Evolutionary conservation across 2,888 invertebrate genomes (phyloP).

Genomic region (Orchestes rusci): DNA sequence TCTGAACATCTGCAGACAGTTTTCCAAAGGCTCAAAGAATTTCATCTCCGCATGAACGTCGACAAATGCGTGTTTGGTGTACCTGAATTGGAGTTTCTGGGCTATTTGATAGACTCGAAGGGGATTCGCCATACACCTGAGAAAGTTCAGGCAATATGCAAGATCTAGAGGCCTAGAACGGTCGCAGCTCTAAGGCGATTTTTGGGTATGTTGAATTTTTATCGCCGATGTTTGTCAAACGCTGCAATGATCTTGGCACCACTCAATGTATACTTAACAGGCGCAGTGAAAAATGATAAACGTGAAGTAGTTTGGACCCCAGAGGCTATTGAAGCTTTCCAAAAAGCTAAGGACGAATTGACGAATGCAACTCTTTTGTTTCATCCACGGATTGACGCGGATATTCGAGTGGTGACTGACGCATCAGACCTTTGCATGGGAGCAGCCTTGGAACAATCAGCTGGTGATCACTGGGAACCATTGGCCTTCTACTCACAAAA

Average conservation of each 20-base stretch:
- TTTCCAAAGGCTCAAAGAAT: too few relatives aligned
- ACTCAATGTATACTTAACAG: conserved; percentile 5
- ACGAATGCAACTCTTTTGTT: background rate
- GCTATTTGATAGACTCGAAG: background rate
- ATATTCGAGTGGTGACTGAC: background rate
- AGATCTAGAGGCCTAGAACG: conserved; percentile 24
- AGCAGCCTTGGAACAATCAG: conserved; percentile 1
- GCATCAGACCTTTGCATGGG: conserved; percentile 1
- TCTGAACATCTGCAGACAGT: conserved; percentile 21
- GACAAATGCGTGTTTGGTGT: too few relatives aligned
- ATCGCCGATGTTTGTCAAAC: conserved; percentile 21
- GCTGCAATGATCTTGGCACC: too few relatives aligned
- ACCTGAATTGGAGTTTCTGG: background rate
- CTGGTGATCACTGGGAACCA: too few relatives aligned
- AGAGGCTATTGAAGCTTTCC: background rate
- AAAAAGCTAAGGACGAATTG: background rate
- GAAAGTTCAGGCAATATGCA: background rate
- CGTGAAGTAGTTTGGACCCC: background rate
- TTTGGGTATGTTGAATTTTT: conserved; percentile 25
- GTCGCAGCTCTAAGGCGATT: conserved; percentile 16
- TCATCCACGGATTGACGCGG: background rate
- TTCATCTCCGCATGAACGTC: too few relatives aligned
- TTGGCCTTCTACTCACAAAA: too few relatives aligned
- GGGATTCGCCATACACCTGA: background rate
- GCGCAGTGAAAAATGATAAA: background rate